Conservation (phyloP, 2,113 vertebrate species). For the Erinaceus europaeus region DNA sequence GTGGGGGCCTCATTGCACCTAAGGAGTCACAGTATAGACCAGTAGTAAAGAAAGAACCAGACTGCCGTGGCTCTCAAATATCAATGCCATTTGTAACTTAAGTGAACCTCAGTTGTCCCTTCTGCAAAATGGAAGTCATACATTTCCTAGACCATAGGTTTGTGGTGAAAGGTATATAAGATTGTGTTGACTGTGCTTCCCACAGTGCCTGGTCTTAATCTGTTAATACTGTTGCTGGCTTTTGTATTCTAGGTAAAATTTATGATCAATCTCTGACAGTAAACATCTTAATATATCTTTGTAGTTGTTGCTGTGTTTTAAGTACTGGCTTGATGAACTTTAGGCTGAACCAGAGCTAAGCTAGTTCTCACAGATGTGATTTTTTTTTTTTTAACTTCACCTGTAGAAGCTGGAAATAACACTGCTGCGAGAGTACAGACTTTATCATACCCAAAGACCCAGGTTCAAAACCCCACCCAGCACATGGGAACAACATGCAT, state of each 20-base stretch:
- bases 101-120: conserved; percentile 3
- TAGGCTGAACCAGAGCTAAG: background rate
- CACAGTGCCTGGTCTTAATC: background rate
- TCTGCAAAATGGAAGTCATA: background rate
- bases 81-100: background rate
- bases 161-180: background rate
- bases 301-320: background rate
- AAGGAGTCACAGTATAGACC: background rate
- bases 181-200: background rate
- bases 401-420: too few relatives aligned
- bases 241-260: conserved; percentile 29
- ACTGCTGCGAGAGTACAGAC: too few relatives aligned
- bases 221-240: too few relatives aligned
- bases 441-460: too few relatives aligned
- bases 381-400: too few relatives aligned
- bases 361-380: background rate
- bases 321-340: background rate
- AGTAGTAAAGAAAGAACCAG: background rate
- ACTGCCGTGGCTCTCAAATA: background rate
- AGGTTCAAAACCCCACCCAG: too few relatives aligned
- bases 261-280: background rate
- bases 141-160: background rate
- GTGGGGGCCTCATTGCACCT: background rate
- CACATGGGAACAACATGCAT: too few relatives aligned
- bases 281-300: background rate